Conservation (phyloP, 2,113 vertebrate genomes). For the Clarias gariepinus region DNA sequence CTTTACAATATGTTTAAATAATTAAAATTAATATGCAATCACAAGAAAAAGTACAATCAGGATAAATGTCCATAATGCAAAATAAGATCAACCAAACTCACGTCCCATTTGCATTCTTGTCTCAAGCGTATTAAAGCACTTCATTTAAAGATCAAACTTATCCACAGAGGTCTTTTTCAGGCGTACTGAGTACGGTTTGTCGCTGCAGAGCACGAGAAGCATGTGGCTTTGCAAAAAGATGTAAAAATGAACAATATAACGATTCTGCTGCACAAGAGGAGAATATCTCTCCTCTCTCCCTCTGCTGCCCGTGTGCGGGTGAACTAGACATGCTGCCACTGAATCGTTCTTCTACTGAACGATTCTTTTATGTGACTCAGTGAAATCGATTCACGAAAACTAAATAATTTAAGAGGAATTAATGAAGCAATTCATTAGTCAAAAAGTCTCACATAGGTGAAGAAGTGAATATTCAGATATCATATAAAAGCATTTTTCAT, state of each 20-base stretch:
- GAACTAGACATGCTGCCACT: neutral
- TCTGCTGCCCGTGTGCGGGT: neutral
- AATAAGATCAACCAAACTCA: conserved; percentile 11
- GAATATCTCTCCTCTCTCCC: neutral
- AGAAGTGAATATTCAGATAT: too few relatives aligned
- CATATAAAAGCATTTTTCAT: too few relatives aligned
- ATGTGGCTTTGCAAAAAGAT: neutral
- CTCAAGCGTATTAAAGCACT: neutral
- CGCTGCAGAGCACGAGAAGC: neutral
- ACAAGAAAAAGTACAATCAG: neutral
- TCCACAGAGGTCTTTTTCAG: neutral
- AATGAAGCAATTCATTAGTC: neutral
- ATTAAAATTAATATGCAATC: neutral
- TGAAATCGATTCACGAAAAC: neutral
- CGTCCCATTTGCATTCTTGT: conserved; percentile 17
- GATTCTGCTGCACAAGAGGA: neutral
- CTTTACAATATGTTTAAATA: neutral
- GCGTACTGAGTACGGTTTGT: neutral
- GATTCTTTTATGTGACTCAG: neutral
- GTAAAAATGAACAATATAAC: neutral
- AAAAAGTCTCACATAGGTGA: neutral
- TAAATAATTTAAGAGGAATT: neutral
- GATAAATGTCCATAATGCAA: neutral
- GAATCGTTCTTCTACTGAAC: neutral
- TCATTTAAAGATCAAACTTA: neutral